These are phyloP conservation scores for Helleia helle DNA, from an alignment of 2,888 invertebrate species.

Conservation along the genomic window DNA sequence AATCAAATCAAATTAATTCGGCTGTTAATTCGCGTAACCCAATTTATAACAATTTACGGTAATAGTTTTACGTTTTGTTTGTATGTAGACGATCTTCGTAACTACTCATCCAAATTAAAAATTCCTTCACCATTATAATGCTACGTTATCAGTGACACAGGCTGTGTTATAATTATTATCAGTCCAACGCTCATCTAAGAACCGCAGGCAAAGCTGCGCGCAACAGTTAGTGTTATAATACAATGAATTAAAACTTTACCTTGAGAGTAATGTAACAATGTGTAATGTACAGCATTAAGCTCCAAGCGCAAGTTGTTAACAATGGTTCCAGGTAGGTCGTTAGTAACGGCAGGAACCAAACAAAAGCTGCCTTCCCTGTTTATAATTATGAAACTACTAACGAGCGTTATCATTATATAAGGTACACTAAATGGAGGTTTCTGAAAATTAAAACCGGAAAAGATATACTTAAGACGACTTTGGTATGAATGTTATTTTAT, in stretches of 20 bases:
- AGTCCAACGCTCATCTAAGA: no score
- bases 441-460: not conserved
- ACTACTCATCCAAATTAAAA: no score
- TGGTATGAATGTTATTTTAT: not conserved
- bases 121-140: no score
- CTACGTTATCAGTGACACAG: no score
- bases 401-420: conserved; percentile 6
- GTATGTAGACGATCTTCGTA: no score
- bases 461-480: not conserved
- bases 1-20: no score
- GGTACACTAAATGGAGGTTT: not conserved
- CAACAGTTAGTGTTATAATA: not conserved
- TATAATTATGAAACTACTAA: conserved; percentile 9
- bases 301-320: conserved; percentile 15
- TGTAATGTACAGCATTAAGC: not conserved
- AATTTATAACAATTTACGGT: no score
- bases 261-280: not conserved
- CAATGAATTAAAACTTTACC: not conserved
- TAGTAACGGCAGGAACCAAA: conserved; percentile 4
- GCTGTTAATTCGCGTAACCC: no score
- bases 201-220: not conserved
- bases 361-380: conserved; percentile 3
- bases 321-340: not conserved
- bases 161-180: no score
- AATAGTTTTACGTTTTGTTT: no score